Percentiles rank a stretch among this genome's conserved stretches.
phyloP scores from a whole-genome alignment of 1,140 invertebrate species.

The Zaprionus nigranus region DNA sequence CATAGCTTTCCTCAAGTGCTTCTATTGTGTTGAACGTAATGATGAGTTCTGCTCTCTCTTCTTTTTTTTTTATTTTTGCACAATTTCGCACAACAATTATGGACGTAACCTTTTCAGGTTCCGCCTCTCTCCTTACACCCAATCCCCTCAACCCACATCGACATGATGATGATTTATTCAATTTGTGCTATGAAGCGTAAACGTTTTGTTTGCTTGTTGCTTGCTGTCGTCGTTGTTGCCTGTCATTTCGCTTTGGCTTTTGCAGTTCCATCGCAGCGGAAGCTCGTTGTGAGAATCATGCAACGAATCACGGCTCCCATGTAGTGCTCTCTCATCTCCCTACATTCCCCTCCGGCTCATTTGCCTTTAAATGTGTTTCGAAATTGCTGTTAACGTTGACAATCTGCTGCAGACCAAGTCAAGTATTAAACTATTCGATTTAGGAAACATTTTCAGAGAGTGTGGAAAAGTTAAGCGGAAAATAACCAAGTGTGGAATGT shows the following conservation, averaged over 20 bases:
- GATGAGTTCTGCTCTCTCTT: conserved; percentile 7
- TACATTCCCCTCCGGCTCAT: conserved; percentile 5
- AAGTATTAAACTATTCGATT: conserved; percentile 8
- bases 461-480: neutral
- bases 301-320: conserved; percentile 23
- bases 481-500: neutral
- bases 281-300: conserved; percentile 67
- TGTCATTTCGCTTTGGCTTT: conserved; percentile 15
- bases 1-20: conserved; percentile 1
- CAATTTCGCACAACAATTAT: conserved; percentile 71
- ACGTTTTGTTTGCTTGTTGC: conserved; percentile 71
- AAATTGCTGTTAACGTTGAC: conserved; percentile 42
- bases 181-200: conserved; percentile 79
- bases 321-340: neutral
- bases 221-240: conserved; percentile 10
- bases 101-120: conserved; percentile 38
- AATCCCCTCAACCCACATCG: conserved; percentile 9
- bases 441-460: neutral
- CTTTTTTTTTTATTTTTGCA: conserved; percentile 56
- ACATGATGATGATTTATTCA: conserved; percentile 77
- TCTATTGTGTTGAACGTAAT: neutral
- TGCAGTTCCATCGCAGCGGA: conserved; percentile 50
- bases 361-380: conserved; percentile 53
- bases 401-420: conserved; percentile 31
- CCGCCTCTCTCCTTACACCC: neutral